These are phyloP conservation scores for Amphiprion percula DNA, from an alignment of 2,113 vertebrate species.

Conservation along the genomic window DNA sequence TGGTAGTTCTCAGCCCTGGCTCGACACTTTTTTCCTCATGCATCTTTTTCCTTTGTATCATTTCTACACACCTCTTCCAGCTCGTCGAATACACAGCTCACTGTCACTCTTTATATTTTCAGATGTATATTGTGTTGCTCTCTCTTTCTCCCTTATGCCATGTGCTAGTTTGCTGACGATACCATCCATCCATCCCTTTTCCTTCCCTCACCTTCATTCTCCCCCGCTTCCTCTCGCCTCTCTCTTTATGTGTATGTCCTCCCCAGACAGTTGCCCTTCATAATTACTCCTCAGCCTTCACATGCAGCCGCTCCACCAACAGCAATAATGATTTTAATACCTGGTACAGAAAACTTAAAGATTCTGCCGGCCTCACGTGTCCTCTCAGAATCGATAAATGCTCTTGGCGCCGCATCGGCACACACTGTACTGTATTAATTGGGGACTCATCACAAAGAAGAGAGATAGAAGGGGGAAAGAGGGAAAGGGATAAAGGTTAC, in stretches of 20 bases:
- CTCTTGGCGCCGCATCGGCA: conserved; percentile 22
- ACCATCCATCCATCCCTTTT: conserved; percentile 41
- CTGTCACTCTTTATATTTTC: conserved; percentile 62
- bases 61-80: conserved; percentile 50
- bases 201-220: background rate
- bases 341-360: conserved; percentile 63
- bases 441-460: conserved; percentile 46
- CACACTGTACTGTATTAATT: conserved; percentile 30
- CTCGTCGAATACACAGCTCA: conserved; percentile 51
- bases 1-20: conserved; percentile 11
- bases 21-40: conserved; percentile 11
- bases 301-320: conserved; percentile 7
- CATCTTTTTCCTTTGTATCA: conserved; percentile 40
- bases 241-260: conserved; percentile 24
- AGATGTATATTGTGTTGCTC: conserved; percentile 36
- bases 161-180: background rate
- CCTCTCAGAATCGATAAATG: conserved; percentile 52
- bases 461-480: background rate
- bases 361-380: conserved; percentile 9
- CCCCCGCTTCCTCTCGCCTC: background rate
- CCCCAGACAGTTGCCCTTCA: conserved; percentile 54
- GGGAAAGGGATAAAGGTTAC: conserved; percentile 14
- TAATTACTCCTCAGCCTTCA: conserved; percentile 62
- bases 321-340: conserved; percentile 71
- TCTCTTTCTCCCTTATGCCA: background rate